Conservation (phyloP, 92 coral and sea anemone genomes). For the Heliopora coerulea region DNA sequence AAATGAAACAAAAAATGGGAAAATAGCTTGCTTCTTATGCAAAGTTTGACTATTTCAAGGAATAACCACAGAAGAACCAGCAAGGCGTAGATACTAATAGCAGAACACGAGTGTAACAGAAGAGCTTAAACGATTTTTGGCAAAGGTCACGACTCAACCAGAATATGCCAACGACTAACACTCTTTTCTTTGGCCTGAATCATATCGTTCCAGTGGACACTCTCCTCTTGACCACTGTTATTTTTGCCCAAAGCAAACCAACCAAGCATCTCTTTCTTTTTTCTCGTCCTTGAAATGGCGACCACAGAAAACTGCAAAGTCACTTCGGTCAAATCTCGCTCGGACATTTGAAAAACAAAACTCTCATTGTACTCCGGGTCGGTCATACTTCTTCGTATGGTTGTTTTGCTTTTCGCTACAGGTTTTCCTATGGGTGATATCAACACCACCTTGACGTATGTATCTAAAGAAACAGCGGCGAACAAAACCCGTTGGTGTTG, state of each 20-base stretch:
- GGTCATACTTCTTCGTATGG: conserved; percentile 97
- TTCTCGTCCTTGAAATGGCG: conserved; percentile 86
- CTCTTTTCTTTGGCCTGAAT: conserved; percentile 92
- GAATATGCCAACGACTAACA: conserved; percentile 87
- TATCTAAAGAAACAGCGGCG: conserved; percentile 64
- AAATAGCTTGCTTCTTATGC: too few relatives aligned
- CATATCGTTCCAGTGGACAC: conserved; percentile 98
- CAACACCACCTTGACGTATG: conserved; percentile 96
- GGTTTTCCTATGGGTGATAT: conserved; percentile 93
- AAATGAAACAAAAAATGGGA: too few relatives aligned
- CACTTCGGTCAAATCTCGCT: conserved; percentile 90
- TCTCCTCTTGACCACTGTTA: conserved; percentile 95
- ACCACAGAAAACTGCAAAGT: conserved; percentile 90
- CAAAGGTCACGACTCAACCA: conserved; percentile 60
- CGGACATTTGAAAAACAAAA: conserved; percentile 97
- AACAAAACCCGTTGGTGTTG: conserved; percentile 37
- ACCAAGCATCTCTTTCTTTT: conserved; percentile 91
- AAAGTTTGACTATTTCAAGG: too few relatives aligned
- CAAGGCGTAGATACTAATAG: too few relatives aligned
- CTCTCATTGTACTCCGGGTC: conserved; percentile 99
- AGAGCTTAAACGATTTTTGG: background rate
- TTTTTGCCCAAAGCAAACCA: conserved; percentile 98
- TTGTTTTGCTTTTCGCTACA: conserved; percentile 98
- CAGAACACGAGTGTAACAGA: too few relatives aligned
- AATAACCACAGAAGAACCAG: too few relatives aligned